Base-by-base conservation (phyloP, 2,888 invertebrate species). In the Peribatodes rhomboidaria region DNA sequence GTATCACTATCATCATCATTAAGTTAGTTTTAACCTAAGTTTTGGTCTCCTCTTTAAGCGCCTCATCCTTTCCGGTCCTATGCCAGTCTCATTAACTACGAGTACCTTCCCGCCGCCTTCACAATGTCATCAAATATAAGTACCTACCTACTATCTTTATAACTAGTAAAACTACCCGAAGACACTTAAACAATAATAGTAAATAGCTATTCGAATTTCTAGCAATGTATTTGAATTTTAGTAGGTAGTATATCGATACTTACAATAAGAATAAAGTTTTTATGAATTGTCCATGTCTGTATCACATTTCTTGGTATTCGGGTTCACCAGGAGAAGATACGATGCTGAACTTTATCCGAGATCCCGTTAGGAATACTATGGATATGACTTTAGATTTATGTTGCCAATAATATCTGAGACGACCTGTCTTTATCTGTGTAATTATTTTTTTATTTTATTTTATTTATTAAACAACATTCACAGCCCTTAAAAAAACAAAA, bases 221-320 rank as follows among this genome's bases (percentile, higher is more conserved):
- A 35, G 16, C 41, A 33, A 46, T 50, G 18, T 41, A 50, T 50
- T 52, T 57, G 44, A 52, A 53, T n/a, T 57, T 37, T 37, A 37
- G 27, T 27, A 27, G 3, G 33, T 33, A 47, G 18, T 41, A 53
- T 31, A 39, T 52, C 46, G 46, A 50, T 46, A 27, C 14, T 27
- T 52, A 60, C 20, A 27, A 44, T 57, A 60, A 55, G 64, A 56
- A 61, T 73, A 77, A 75, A 75, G 74, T 69, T 79, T 83, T 84
- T 82, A 83, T 79, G 80, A 80, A 82, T 81, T 81, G 78, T 79
- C 68, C 71, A 72, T 73, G 75, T 77, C 75, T 67, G 78, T 82
- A 83, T 86, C 82, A 77, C 75, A 75, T 83, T 86, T 86, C 86
- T 79, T 63, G 72, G 85, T 84, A 86, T 81, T 80, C 74, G 75